A percentile compares a stretch with the other conserved stretches of the same genome.
Conservation (phyloP, 2,797 vertebrate genomes). For the Spatula versicolor region DNA sequence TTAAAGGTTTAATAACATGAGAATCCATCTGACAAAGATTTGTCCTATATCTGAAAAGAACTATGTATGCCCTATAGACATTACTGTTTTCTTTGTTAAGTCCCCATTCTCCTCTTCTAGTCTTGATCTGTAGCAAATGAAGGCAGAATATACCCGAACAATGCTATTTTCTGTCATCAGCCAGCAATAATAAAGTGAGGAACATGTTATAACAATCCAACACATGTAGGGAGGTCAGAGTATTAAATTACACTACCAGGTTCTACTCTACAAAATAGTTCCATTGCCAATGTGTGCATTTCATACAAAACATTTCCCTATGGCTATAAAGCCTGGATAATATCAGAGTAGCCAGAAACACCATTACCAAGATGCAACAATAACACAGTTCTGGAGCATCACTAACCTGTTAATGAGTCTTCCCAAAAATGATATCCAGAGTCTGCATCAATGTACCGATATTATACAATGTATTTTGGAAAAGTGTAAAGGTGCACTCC, state of each 20-base stretch:
- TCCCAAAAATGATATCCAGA: neutral
- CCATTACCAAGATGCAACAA: neutral
- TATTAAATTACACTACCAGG: neutral
- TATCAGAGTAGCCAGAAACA: neutral
- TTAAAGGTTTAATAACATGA: neutral
- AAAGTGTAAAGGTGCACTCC: neutral
- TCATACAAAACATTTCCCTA: neutral
- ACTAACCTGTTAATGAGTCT: neutral
- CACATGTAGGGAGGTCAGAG: neutral
- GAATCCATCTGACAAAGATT: neutral
- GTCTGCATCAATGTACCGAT: rapidly evolving
- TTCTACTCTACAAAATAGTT: neutral
- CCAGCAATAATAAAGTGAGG: neutral
- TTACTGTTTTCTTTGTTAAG: neutral
- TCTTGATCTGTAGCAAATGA: neutral
- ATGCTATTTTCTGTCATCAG: neutral
- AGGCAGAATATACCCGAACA: neutral
- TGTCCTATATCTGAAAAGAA: neutral
- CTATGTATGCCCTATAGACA: neutral
- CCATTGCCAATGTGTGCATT: neutral
- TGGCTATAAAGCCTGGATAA: neutral
- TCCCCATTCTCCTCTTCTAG: neutral
- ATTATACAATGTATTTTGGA: neutral
- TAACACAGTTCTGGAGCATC: neutral
- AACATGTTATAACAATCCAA: neutral